Evolutionary conservation across 2,113 vertebrate species (phyloP).

Genomic region (Dasyprocta punctata): DNA sequence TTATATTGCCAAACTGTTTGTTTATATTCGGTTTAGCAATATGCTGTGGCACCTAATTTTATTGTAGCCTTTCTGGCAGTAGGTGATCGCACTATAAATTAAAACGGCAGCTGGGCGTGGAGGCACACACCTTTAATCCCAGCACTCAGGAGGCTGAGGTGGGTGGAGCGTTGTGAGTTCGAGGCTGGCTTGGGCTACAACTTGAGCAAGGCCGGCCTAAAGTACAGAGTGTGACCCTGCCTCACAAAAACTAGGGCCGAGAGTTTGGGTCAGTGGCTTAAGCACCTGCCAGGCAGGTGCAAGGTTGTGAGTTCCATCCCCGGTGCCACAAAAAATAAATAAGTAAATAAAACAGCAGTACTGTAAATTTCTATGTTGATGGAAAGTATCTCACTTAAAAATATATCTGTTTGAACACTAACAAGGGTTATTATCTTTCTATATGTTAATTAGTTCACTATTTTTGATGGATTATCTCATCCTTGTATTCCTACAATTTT

Average conservation of each 20-base stretch:
- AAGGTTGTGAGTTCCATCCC: too few relatives aligned
- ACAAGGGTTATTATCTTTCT: background rate
- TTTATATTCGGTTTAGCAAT: background rate
- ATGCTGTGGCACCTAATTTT: background rate
- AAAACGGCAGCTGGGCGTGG: background rate
- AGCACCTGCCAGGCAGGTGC: too few relatives aligned
- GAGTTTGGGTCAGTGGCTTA: too few relatives aligned
- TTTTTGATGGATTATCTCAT: background rate
- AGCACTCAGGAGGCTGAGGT: too few relatives aligned
- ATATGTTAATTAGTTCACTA: background rate
- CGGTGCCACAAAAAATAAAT: too few relatives aligned
- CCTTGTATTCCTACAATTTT: slow-evolving; percentile 12
- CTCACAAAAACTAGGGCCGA: too few relatives aligned
- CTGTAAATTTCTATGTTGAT: background rate
- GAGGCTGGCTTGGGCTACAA: too few relatives aligned
- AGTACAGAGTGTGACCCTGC: too few relatives aligned
- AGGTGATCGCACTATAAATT: background rate
- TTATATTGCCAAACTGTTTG: background rate
- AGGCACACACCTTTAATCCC: too few relatives aligned
- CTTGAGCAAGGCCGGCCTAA: too few relatives aligned
- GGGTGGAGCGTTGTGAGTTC: too few relatives aligned
- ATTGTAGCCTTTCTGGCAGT: background rate
- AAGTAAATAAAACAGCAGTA: background rate
- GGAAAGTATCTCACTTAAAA: slow-evolving; percentile 19
- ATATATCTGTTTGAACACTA: background rate